Evolutionary conservation across 1,140 invertebrate species (phyloP), one percentile per base, ranked within the genome.

Genomic region (Ceratosolen solmsi): DNA sequence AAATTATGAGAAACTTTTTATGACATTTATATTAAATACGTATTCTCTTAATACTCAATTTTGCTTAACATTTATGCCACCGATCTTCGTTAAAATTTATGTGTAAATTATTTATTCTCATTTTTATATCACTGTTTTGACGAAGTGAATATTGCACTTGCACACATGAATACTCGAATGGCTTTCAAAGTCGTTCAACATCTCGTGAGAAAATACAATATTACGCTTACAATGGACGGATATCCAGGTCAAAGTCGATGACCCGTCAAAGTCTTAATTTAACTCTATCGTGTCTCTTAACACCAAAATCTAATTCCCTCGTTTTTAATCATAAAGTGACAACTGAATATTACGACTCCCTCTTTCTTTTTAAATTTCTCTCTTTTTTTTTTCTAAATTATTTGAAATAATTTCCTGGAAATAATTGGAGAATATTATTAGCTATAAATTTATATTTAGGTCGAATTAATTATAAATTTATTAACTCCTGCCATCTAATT

Each of bases 191-290:
- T 80, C 46, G 5, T 76, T 73, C 76, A 80, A 80, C 17, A 63
- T 80, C 17, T 41, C 27, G 41, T 54, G 76, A 27, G 56, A 80
- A 86, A 85, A 46, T 72, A 75, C 70, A 27, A 22, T 65, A 79
- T 83, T 71, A 73, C 58, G 82, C 56, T 84, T 76, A 88, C 85
- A 87, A 87, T 87, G 33, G 83, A 33, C 87, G 87, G 87, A 88
- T 85, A 86, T 88, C 85, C 87, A 85, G 87, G 87, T 88, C 85
- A 73, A 46, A 27, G 79, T n/a, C 79, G 76, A 38, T 84, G 84
- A 85, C 83, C 83, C 65, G 58, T 49, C 41, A 71, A 71, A 17
- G 9, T 58, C 51, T 54, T n/a, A n/a, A n/a, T n/a, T 38, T 79
- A 36, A 49, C 13, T 78, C 63, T 70, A 63, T 33, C 38, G 33